Conservation (phyloP, 2,888 invertebrate species). For the Cylindroiulus punctatus region DNA sequence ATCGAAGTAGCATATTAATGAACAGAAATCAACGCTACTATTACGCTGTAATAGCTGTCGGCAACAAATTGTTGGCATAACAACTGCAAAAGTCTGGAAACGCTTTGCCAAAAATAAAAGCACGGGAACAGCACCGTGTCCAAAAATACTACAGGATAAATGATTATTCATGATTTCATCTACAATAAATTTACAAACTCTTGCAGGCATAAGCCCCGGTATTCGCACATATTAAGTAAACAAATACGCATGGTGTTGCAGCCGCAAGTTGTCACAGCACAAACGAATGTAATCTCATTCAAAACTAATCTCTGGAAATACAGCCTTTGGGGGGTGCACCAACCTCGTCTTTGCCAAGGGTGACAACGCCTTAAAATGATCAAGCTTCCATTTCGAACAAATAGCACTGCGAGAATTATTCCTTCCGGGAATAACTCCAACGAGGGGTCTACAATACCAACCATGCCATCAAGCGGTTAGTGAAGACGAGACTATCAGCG, state of each 20-base stretch:
- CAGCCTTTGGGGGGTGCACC: not conserved
- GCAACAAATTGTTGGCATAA: not conserved
- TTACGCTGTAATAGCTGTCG: not conserved
- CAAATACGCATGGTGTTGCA: not conserved
- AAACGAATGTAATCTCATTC: not conserved
- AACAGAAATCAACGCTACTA: too few species aligned
- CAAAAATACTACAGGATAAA: not conserved
- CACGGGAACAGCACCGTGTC: not conserved
- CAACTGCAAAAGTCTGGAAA: not conserved
- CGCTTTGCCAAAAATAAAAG: not conserved
- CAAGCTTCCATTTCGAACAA: not conserved
- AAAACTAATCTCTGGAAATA: not conserved
- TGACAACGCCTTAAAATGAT: not conserved
- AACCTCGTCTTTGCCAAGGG: not conserved
- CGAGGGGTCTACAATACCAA: not conserved
- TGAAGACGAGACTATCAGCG: slow-evolving; percentile 52
- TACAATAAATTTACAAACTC: not conserved
- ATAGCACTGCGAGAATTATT: slow-evolving; percentile 51
- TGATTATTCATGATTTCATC: not conserved
- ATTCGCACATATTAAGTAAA: not conserved
- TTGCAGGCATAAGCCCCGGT: not conserved
- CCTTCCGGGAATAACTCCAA: slow-evolving; percentile 57
- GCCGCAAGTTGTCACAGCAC: not conserved
- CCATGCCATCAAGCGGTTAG: not conserved
- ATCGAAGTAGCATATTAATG: too few species aligned